A percentile compares a stretch with the other conserved stretches of the same genome.
Conservation (phyloP, 2,888 invertebrate genomes). For the Hirtodrosophila trivittata region DNA sequence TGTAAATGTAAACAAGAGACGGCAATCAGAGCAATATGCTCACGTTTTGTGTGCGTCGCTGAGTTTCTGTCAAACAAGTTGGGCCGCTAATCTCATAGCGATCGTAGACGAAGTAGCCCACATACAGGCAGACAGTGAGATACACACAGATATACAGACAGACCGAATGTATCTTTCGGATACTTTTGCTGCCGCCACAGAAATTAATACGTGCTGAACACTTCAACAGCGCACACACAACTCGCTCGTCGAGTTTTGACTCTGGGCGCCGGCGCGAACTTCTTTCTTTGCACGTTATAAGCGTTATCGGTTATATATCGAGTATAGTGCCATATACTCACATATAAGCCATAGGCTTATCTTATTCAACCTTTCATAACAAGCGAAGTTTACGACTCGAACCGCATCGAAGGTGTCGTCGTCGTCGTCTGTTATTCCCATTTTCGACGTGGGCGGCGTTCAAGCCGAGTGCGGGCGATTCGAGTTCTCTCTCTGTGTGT, state of each 20-base stretch:
- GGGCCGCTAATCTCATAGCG: conserved; percentile 60
- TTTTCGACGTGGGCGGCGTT: conserved; percentile 30
- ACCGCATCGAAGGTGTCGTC: conserved; percentile 35
- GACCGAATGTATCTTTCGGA: conserved; percentile 71
- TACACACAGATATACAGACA: conserved; percentile 22
- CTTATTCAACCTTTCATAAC: conserved; percentile 2
- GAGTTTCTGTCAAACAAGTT: conserved; percentile 71
- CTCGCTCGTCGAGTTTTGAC: conserved; percentile 42
- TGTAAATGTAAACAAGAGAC: conserved; percentile 50
- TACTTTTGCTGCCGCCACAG: conserved; percentile 66
- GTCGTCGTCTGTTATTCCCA: conserved; percentile 26
- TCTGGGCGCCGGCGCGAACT: conserved; percentile 31
- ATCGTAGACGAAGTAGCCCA: conserved; percentile 61
- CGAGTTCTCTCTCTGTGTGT: conserved; percentile 1
- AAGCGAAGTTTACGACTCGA: conserved; percentile 31
- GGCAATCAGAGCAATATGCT: conserved; percentile 43
- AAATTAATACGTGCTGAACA: conserved; percentile 82
- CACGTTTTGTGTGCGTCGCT: conserved; percentile 35
- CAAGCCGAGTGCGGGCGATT: conserved; percentile 21
- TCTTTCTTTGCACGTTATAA: conserved; percentile 6
- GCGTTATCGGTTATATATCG: conserved; percentile 1
- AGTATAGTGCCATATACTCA: background rate
- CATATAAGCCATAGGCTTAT: background rate
- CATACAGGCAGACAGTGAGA: conserved; percentile 36
- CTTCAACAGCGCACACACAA: conserved; percentile 74